Evolutionary conservation across 2,888 invertebrate genomes (phyloP), one percentile per base, ranked within the genome.

Genomic region (Rhagonycha lutea): DNA sequence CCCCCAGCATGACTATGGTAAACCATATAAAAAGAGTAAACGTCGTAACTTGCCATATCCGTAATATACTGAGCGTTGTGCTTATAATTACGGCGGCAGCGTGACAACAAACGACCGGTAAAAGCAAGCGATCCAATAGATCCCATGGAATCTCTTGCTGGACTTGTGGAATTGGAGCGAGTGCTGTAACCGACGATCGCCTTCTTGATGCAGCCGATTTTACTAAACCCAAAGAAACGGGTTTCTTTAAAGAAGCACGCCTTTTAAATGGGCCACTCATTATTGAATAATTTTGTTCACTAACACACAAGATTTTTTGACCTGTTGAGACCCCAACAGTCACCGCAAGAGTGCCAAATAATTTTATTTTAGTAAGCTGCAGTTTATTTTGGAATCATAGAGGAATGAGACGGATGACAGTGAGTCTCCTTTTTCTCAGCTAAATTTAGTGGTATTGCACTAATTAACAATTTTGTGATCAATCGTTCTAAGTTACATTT

Each of bases 1-100:
- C 92, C 26, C 94, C 94, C 78, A 94, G 90, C 76, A 93, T 92
- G 69, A 94, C 93, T 83, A 94, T 90, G 69, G 93, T 89, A 85
- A 95, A 94, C 90, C 94, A 92, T 32, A 95, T 91, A 87, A 95
- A 95, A 14, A 95, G 89, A 9, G 94, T 93, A 86, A 95, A 93
- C 73, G 94, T 93, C 10, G 95, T 93, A 78, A 95, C 90, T 83
- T 92, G 92, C 79, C 94, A 94, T 80, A 95, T 92, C 83, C 92
- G 91, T 79, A 94, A 88, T 61, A 91, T 90, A 86, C 94, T 94
- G 75, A 95, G 89, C 78, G 93, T 86, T 62, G 93, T 92, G 68
- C 95, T 94, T 68, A 94, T 87, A 80, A 95, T 92, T 76, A 95
- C 92, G 26, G 95, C 94, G 18, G 93, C 91, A 4, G 94, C 95